Evolutionary conservation across 2,113 vertebrate species (phyloP).

Genomic region (Grammomys surdaster): DNA sequence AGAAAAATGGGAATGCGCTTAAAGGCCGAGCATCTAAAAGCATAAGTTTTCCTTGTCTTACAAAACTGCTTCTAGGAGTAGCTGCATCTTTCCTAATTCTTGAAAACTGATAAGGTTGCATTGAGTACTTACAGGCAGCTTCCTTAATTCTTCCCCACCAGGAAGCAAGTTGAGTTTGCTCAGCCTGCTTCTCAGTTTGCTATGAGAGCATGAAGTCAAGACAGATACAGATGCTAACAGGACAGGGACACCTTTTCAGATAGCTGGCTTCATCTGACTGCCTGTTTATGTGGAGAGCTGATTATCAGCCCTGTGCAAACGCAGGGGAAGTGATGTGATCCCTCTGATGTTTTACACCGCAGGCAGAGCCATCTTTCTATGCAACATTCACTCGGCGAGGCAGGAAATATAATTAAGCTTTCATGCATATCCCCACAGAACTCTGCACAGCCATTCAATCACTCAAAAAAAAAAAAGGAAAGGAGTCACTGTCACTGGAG

Average conservation of each 20-base stretch:
- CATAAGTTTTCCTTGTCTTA: neutral
- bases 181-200: slow-evolving; percentile 40
- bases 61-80: neutral
- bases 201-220: slow-evolving; percentile 41
- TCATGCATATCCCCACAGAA: slow-evolving; percentile 52
- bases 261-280: slow-evolving; percentile 84
- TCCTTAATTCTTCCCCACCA: neutral
- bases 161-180: neutral
- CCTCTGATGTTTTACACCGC: slow-evolving; percentile 83
- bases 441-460: slow-evolving; percentile 38
- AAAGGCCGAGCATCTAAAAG: neutral
- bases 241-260: slow-evolving; percentile 83
- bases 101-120: neutral
- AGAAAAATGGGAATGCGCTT: neutral
- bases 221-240: slow-evolving; percentile 74
- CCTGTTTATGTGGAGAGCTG: slow-evolving; percentile 83
- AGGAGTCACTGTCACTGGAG: neutral
- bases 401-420: slow-evolving; percentile 71
- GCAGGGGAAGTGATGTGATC: slow-evolving; percentile 83
- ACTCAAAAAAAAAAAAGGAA: neutral
- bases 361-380: slow-evolving; percentile 78
- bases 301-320: slow-evolving; percentile 85
- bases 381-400: slow-evolving; percentile 4
- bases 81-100: neutral
- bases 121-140: neutral